Conservation (phyloP, 2,797 vertebrate genomes). For the Morelia viridis region DNA sequence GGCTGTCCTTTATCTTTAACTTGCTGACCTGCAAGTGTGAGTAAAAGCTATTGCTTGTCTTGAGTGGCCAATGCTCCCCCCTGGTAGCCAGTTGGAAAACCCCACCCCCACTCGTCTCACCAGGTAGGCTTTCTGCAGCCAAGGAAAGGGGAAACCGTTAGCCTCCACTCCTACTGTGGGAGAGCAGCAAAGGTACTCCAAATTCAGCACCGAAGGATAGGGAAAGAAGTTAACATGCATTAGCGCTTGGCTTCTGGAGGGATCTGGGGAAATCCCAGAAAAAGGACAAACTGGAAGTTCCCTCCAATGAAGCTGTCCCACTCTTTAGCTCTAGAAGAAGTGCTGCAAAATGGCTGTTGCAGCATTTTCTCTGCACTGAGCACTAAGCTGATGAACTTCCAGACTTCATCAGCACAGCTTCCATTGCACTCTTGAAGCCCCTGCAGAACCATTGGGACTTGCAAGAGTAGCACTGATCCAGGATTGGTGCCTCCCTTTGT, state of each 20-base stretch:
- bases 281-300: not conserved
- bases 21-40: not conserved
- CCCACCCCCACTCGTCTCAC: not conserved
- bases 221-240: not conserved
- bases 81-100: not conserved
- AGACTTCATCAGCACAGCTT: not conserved
- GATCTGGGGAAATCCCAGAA: not conserved
- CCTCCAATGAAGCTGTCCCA: not conserved
- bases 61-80: not conserved
- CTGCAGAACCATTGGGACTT: not conserved
- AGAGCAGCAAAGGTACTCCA: not conserved
- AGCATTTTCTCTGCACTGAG: not conserved
- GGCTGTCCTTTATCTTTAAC: too few relatives aligned
- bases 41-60: not conserved
- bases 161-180: not conserved
- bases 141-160: not conserved
- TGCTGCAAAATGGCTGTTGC: not conserved
- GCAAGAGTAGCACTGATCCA: not conserved
- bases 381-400: not conserved
- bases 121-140: not conserved
- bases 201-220: not conserved
- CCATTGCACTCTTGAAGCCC: not conserved
- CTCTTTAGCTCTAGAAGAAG: not conserved
- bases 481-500: not conserved
- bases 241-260: not conserved